Evolutionary conservation across 2,888 invertebrate genomes (phyloP), one percentile per base, ranked within the genome.

Genomic region (Xanthostigma xanthostigma): DNA sequence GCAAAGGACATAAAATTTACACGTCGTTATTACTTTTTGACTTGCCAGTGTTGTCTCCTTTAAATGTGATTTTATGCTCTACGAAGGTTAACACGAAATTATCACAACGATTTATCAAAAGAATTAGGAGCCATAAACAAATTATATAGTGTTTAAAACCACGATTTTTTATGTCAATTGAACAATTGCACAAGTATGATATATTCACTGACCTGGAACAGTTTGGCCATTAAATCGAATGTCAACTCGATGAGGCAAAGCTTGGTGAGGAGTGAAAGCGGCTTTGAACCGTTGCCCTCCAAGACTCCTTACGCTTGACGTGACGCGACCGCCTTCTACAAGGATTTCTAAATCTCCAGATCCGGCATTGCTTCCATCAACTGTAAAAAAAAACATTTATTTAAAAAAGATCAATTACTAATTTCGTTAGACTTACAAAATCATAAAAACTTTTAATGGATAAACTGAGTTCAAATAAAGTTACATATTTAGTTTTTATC

Each of bases 291-390:
- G 75, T 63, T 94, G 90, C 39, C 85, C 84, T 41, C 94, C 95
- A 44, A 94, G 75, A 50, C 91, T 87, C 53, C 87, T 78, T 11
- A 97, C 94, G 48, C 91, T 91, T 57, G 95, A 95, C 9, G 93
- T 91, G 33, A 96, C 94, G 54, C 92, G 82, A 5, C 94, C 89
- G 38, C 93, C 94, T 61, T 95, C 94, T 9, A 95, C 94, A 54
- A 95, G 78, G 55, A 97, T 87, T 68, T 96, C 96, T 55, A 97
- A 70, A 68, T 95, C 94, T 12, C 96, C 97, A 3, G 93, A 90
- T 37, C 96, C 96, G n/a, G 96, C 95, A 55, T 81, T 79, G 50
- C 90, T 86, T 49, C 95, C 94, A 68, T 97, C 95, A 68, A 97
- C 93, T 93, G 62, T 38, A 66, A 62, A 54, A 51, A 51, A 51